Conservation (phyloP, 2,888 invertebrate species). For the Herminia tarsipennalis region DNA sequence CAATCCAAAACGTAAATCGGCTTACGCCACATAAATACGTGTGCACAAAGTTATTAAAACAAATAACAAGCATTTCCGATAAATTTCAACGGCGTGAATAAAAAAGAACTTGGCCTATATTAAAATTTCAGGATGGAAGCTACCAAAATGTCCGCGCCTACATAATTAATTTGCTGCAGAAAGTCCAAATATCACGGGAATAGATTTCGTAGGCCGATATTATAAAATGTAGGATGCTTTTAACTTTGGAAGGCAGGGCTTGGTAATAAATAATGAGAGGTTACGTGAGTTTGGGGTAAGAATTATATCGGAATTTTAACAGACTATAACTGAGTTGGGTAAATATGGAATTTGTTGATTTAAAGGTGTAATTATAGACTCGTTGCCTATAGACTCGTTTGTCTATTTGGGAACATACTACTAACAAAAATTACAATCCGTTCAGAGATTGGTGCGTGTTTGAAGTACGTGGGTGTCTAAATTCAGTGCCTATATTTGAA, state of each 20-base stretch:
- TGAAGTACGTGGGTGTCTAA: too few relatives aligned
- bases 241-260: slow-evolving; percentile 9
- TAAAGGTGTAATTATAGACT: too few relatives aligned
- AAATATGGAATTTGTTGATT: too few relatives aligned
- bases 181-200: slow-evolving; percentile 37
- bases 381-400: too few relatives aligned
- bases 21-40: slow-evolving; percentile 23
- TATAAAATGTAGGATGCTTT: slow-evolving; percentile 33
- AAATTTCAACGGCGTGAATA: slow-evolving; percentile 33
- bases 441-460: too few relatives aligned
- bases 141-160: slow-evolving; percentile 32
- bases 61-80: slow-evolving; percentile 40
- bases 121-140: slow-evolving; percentile 47
- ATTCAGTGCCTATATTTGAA: too few relatives aligned
- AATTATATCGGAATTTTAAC: slow-evolving; percentile 7
- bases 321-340: too few relatives aligned
- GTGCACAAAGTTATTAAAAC: slow-evolving; percentile 35
- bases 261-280: neutral
- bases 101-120: slow-evolving; percentile 39
- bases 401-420: too few relatives aligned
- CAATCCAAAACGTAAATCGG: slow-evolving; percentile 16
- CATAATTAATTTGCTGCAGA: slow-evolving; percentile 52
- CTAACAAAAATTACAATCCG: too few relatives aligned
- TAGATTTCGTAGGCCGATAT: slow-evolving; percentile 6
- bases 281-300: neutral